These are phyloP conservation scores for Gymnarchus niloticus DNA, from an alignment of 2,113 vertebrate genomes.

Conservation along the genomic window DNA sequence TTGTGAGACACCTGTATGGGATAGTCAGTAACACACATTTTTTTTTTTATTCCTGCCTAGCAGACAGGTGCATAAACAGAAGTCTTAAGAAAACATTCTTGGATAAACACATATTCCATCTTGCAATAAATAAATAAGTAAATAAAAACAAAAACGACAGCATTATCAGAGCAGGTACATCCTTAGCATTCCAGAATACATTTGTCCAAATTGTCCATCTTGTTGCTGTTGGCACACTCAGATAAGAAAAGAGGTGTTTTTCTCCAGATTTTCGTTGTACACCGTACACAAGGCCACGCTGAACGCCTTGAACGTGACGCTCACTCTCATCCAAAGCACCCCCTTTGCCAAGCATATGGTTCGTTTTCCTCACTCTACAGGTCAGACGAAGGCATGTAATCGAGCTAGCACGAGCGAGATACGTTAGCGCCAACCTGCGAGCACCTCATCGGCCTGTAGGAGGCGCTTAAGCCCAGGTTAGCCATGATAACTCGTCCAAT, in stretches of 20 bases:
- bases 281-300: neutral
- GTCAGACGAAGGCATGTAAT: neutral
- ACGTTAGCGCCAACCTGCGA: neutral
- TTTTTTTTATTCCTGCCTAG: neutral
- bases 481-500: neutral
- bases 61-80: neutral
- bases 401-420: too few relatives aligned
- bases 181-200: conserved; percentile 3
- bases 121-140: neutral
- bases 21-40: neutral
- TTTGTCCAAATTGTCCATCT: neutral
- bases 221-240: neutral
- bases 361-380: neutral
- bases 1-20: neutral
- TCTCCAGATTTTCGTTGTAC: neutral
- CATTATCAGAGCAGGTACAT: neutral
- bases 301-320: neutral
- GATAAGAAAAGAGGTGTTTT: neutral
- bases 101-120: neutral
- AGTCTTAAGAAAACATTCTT: neutral
- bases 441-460: conserved; percentile 44
- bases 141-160: neutral
- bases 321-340: neutral
- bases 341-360: neutral
- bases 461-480: conserved; percentile 71